Percentiles rank a stretch among this genome's conserved stretches.
Conservation (phyloP, 2,113 vertebrate genomes). For the Nycticorax nycticorax region DNA sequence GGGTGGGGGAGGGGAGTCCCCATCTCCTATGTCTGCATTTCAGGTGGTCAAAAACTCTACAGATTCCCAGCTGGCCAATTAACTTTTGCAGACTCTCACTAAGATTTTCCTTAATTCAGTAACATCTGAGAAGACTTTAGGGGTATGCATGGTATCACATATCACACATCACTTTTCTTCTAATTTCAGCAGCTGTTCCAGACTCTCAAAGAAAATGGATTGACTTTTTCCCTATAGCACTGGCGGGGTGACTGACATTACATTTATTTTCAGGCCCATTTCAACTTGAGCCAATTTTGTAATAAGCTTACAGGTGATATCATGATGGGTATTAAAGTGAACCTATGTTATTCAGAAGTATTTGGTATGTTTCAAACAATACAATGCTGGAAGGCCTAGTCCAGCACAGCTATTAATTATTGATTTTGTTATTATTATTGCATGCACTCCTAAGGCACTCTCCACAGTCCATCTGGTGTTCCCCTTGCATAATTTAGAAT, state of each 20-base stretch:
- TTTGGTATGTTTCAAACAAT: neutral
- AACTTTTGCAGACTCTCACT: neutral
- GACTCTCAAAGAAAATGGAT: neutral
- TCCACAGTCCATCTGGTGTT: constrained; percentile 4
- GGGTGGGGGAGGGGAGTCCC: too few relatives aligned
- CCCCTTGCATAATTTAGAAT: constrained; percentile 25
- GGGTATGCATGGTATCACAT: neutral
- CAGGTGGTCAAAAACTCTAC: neutral
- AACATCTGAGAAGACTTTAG: neutral
- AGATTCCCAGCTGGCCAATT: neutral
- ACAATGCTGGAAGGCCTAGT: neutral
- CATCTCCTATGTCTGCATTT: neutral
- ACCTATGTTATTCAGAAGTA: neutral
- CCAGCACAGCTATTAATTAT: neutral
- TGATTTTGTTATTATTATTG: constrained; percentile 34
- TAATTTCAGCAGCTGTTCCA: neutral
- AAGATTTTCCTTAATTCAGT: neutral
- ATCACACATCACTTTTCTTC: neutral
- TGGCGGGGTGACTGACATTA: neutral
- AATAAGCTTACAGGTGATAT: neutral
- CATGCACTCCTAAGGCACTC: constrained; percentile 10
- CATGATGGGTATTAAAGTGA: neutral
- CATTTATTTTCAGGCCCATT: neutral
- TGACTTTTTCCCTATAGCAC: neutral
- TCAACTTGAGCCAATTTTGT: neutral